Evolutionary conservation across 2,888 invertebrate species (phyloP).

Genomic region (Temnothorax rugatulus): DNA sequence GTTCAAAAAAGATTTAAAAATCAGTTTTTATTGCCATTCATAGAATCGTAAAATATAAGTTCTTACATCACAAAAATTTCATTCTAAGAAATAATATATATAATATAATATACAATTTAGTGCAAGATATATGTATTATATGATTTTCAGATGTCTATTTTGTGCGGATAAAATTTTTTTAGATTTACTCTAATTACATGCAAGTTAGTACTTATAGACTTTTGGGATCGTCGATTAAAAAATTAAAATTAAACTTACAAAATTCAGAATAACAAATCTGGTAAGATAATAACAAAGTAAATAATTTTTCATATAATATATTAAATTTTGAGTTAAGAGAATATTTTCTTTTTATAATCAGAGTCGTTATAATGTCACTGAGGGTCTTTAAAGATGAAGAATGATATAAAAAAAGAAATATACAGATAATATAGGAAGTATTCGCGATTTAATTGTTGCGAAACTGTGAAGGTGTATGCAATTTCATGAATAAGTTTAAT

Average conservation of each 20-base stretch:
- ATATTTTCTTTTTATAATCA: background rate
- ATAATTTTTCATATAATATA: background rate
- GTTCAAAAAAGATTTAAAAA: background rate
- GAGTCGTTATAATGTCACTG: background rate
- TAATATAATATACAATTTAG: background rate
- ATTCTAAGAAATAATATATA: background rate
- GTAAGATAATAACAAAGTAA: background rate
- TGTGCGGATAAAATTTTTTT: background rate
- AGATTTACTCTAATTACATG: background rate
- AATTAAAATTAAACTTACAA: no score
- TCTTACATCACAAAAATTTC: background rate
- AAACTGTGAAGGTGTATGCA: background rate
- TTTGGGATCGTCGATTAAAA: background rate
- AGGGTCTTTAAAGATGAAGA: background rate
- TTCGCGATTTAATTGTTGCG: background rate
- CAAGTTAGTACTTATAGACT: background rate
- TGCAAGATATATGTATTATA: background rate
- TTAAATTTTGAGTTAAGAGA: background rate
- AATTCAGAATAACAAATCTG: background rate
- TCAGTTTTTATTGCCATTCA: background rate
- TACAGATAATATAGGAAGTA: background rate
- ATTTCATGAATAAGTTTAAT: background rate
- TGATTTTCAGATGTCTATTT: background rate
- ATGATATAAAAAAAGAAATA: background rate
- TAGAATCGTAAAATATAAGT: background rate